These are phyloP conservation scores for Orthochromis indermauri DNA, from an alignment of 2,113 vertebrate species.

Conservation along the genomic window DNA sequence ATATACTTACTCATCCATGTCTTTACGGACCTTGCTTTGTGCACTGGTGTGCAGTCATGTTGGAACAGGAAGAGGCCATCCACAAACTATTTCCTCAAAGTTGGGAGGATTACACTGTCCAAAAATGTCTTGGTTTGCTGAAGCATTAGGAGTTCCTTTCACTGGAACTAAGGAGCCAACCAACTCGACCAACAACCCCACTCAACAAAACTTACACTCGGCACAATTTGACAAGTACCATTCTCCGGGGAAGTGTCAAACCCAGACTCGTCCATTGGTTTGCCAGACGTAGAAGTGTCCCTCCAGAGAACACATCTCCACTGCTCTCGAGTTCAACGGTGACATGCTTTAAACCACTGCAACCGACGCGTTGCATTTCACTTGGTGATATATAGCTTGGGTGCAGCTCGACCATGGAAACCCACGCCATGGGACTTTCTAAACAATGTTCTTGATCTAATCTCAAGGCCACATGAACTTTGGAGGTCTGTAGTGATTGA, in stretches of 20 bases:
- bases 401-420: background rate
- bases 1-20: rapidly evolving
- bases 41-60: background rate
- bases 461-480: background rate
- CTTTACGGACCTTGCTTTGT: background rate
- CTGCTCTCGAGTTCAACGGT: rapidly evolving
- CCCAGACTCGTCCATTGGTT: background rate
- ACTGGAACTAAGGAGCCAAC: background rate
- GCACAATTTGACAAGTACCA: background rate
- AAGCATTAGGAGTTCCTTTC: background rate
- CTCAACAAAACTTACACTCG: background rate
- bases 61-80: background rate
- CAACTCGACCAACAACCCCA: background rate
- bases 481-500: background rate
- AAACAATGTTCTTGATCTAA: background rate
- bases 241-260: background rate
- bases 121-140: background rate
- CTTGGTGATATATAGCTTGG: background rate
- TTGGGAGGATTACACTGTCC: background rate
- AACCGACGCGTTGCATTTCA: rapidly evolving
- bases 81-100: background rate
- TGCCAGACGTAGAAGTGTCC: background rate
- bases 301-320: background rate
- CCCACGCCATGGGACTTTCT: background rate
- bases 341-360: background rate